Base-by-base conservation (phyloP, 2,797 vertebrate species). In the Danionella dracula region DNA sequence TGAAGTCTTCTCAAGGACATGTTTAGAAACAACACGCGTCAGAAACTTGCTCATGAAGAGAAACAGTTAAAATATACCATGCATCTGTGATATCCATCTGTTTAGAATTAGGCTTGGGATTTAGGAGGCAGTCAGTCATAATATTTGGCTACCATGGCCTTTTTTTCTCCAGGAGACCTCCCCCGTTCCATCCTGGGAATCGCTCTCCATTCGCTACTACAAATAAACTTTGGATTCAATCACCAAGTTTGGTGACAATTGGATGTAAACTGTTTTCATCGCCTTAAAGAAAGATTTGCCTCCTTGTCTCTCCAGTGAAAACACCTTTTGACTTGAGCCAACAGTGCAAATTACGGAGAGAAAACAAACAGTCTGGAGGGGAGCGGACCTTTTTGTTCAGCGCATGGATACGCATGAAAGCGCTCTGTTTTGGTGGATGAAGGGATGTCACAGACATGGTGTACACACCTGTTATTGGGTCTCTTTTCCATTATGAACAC, bases 41-140 rank as follows among this genome's bases (percentile, higher is more conserved):
- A 68, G 60, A 55, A 69, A 71, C 59, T 66, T 41, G n/a, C n/a
- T 68, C 37, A 63, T 71, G 48, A 55, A 41, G 46, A 37, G 50
- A 65, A 72, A 78, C 83, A 86, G 86, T 76, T 84, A 84, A 80
- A 84, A 80, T 81, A 86, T 86, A 88, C 83, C 84, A 81, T 85
- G 82, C 83, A 74, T 80, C 79, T 78, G 67, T 74, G 81, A 84
- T 78, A 83, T 81, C 69, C 77, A 76, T 78, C 76, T 78, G 68
- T 68, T 78, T 81, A 86, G 79, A 79, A 87, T 83, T 89, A 91
- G 89, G 82, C 90, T 90, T 84, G 89, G 88, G 92, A 93, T 89
- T 90, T 90, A 91, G 91, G 89, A 92, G 90, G 89, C 91, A 88
- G 87, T 93, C 91, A 90, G 87, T 88, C 88, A 84, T 84, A 89